Base-by-base conservation (phyloP, 2,797 vertebrate species). In the Eleutherodactylus coqui region DNA sequence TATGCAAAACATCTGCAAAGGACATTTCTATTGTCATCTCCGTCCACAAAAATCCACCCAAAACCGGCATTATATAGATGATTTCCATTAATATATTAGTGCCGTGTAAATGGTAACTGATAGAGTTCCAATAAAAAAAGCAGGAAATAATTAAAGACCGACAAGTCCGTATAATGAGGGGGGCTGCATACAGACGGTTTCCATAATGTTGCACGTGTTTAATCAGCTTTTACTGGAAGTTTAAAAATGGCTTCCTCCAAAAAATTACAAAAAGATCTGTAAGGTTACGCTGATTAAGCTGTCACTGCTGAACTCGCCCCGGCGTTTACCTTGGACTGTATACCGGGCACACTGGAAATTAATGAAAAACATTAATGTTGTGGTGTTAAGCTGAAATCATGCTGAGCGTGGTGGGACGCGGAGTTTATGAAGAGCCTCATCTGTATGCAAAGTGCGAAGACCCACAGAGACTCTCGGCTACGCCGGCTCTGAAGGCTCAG, bases 361-460 rank as follows among this genome's bases (percentile, higher is more conserved):
- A 92, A 92, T 94, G 93, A 92, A 94, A 95, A 95, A 93, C 92
- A 94, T 95, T 91, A 92, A 91, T 89, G 91, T 91, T 93, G 93
- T 94, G 94, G 91, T 94, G 94, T 92, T 94, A 93, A 93, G 91
- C 91, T 93, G 91, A 92, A 92, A 92, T 92, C 67, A 87, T 89
- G 87, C 91, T 91, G 90, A 90, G 90, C 89, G 86, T 93, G 90
- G 91, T 93, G 90, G 92, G 92, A 94, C 93, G 88, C 88, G 77
- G 88, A 90, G 89, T 91, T 91, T 94, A 94, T 95, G 94, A 95
- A 95, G 94, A 93, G 91, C 88, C 80, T 92, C 84, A 60, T 90
- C 88, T 89, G 29, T 91, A 89, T 92, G 90, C 67, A 73, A 89
- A 89, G 89, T 76, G 90, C 90, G 89, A 84, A 92, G 93, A 90